Evolutionary conservation across 2,113 vertebrate genomes (phyloP), one percentile per base, ranked within the genome.

Genomic region (Grammomys dolichurus): DNA sequence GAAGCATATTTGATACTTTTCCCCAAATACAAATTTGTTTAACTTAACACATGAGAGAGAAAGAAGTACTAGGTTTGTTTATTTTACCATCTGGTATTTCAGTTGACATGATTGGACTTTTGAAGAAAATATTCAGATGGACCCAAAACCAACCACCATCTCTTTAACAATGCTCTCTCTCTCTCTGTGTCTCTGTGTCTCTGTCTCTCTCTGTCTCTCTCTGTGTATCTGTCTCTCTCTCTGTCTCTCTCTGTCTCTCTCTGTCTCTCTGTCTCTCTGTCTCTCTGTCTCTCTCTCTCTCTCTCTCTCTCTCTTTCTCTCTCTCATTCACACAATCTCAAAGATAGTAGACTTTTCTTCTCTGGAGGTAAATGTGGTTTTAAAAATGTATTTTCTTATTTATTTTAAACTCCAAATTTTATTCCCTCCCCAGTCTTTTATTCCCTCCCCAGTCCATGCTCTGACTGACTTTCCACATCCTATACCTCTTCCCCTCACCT

Each of bases 21-120:
- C 2, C 51, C 22, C 10, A 93, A 51, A 81, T 85, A 40, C 2
- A n/a, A 63, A 91, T 89, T 95, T 96, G 40, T 73, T 95, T 76
- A 85, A 60, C 22, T 95, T 85, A 84, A 96, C 31, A 81, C 31
- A 86, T 28, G 7, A 96, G 2, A 77, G 58, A 80, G 5, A 95
- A 86, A 60, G 73, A 78, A 93, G 51, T n/a, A 77, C 12, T 28
- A 7, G 3, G 48, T 24, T 94, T 87, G 48, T 24, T 94, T 87
- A 31, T 93, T 96, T 85, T 54, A 86, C n/a, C 16, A 46, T 72
- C 33, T 84, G 17, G 36, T 90, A 75, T 63, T 89, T 87, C 17
- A 78, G 12, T 28, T 84, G 13, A 10, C 48, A 70, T 28, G 1
- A 54, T 56, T 22, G 1, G 36, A 31, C 5, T 3, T 58, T 81